Base-by-base conservation (phyloP, 92 coral and sea anemone genomes). In the Ricordea florida region DNA sequence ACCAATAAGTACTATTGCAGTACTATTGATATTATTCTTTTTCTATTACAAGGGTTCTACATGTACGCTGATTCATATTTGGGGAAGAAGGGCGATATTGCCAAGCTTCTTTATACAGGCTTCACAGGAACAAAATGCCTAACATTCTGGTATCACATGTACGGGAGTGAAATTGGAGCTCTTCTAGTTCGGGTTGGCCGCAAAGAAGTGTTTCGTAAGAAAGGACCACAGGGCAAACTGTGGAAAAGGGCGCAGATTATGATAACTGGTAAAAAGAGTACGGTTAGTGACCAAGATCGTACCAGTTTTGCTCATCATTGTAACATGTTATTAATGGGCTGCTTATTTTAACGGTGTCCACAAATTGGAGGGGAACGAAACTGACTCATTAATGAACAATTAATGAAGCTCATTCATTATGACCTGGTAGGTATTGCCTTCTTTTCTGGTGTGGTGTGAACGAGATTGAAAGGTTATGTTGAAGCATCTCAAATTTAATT, bases 121-220 rank as follows among this genome's bases (percentile, higher is more conserved):
- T 84, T 68, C 68, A 48, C 50, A 3, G 84, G 79, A 3, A 46
- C 53, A 6, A 52, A 59, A 34, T 76, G 67, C 49, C 62, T 45
- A 68, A 45, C 84, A 2, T 68, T 84, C 61, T 84, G 85, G 89
- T 84, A 84, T 57, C 52, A 14, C 28, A 76, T 84, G 68, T 20
- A 14, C 6, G 89, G 89, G 45, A 50, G 13, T 0, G 40, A 30
- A 6, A 55, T 69, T 13, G 80, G 57, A 0, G 8, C 32, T 0
- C 63, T 84, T n/a, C 10, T 47, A 0, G 41, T 62, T 18, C 2
- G 0, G 7, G 76, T 76, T 0, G 72, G 49, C 58, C 13, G 20
- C 7, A 20, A 1, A 10, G 5, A 2, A 3, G 46, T 67, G 13
- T 20, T 41, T 9, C 7, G 1, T n/a, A 40, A 76, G 2, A 20